phyloP scores from a whole-genome alignment of 2,888 invertebrate genomes.

The Tolmerus cingulatus region DNA sequence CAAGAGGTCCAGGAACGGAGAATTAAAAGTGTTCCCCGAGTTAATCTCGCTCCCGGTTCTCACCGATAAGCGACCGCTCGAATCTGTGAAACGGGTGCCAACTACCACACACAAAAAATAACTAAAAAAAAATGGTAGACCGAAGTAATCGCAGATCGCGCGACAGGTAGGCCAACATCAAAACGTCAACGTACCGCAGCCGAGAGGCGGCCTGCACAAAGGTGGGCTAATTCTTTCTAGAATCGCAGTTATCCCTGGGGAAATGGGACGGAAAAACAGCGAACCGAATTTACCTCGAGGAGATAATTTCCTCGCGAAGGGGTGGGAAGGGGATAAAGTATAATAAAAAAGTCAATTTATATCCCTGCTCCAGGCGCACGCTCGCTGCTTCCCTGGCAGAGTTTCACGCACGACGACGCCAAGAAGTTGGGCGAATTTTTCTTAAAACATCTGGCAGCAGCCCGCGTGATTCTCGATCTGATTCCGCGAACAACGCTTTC shows the following conservation, averaged over 20 bases:
- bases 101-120: neutral
- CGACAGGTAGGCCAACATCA: slow-evolving; percentile 22
- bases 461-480: neutral
- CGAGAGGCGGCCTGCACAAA: neutral
- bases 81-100: neutral
- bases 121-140: neutral
- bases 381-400: neutral
- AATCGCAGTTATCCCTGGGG: neutral
- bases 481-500: slow-evolving; percentile 7
- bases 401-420: slow-evolving; percentile 13
- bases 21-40: slow-evolving; percentile 24
- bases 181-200: neutral
- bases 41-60: neutral
- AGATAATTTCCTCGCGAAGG: neutral
- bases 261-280: slow-evolving; percentile 25
- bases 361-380: neutral
- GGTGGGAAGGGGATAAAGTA: neutral
- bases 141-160: neutral
- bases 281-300: neutral
- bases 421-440: neutral
- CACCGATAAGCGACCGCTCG: neutral
- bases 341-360: neutral
- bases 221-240: slow-evolving; percentile 28
- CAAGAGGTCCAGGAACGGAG: neutral
- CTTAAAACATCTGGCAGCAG: neutral